Evolutionary conservation across 2,113 vertebrate species (phyloP).

Genomic region (Formicarius rufipectus): DNA sequence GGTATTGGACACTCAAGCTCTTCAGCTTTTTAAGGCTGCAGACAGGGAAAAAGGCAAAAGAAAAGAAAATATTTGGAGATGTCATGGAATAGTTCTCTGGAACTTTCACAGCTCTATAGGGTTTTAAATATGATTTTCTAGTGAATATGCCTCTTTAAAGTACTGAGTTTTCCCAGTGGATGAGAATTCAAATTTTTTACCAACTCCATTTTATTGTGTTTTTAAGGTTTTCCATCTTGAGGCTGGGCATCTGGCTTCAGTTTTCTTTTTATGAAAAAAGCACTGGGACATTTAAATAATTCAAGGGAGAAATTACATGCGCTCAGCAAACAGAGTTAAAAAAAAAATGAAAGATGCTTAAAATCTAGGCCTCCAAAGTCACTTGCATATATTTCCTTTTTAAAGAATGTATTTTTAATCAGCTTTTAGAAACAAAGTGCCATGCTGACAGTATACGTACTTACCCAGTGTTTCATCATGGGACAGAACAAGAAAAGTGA

Average conservation of each 20-base stretch:
- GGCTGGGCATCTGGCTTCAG: neutral
- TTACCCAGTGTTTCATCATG: neutral
- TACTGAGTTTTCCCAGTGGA: neutral
- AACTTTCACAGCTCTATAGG: neutral
- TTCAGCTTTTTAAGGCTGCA: neutral
- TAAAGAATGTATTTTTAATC: slow-evolving; percentile 61
- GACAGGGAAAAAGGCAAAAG: neutral
- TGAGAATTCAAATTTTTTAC: neutral
- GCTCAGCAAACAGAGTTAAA: slow-evolving; percentile 25
- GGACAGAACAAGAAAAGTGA: slow-evolving; percentile 36
- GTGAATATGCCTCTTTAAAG: neutral
- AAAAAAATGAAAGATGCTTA: slow-evolving; percentile 12
- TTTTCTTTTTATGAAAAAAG: slow-evolving; percentile 35
- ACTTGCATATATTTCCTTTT: slow-evolving; percentile 24
- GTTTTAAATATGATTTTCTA: neutral
- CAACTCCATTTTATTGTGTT: neutral
- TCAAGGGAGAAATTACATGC: slow-evolving; percentile 33
- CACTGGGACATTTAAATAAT: slow-evolving; percentile 50
- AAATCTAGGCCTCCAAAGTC: slow-evolving; percentile 42
- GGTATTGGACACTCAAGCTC: neutral
- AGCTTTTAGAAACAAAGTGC: slow-evolving; percentile 45
- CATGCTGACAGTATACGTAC: neutral
- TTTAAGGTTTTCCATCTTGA: neutral
- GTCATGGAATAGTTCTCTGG: neutral
- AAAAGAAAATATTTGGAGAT: neutral